Percentiles rank a stretch among this genome's conserved stretches.
These are phyloP conservation scores for Atethmia centrago DNA, from an alignment of 2,888 invertebrate species.

Conservation along the genomic window DNA sequence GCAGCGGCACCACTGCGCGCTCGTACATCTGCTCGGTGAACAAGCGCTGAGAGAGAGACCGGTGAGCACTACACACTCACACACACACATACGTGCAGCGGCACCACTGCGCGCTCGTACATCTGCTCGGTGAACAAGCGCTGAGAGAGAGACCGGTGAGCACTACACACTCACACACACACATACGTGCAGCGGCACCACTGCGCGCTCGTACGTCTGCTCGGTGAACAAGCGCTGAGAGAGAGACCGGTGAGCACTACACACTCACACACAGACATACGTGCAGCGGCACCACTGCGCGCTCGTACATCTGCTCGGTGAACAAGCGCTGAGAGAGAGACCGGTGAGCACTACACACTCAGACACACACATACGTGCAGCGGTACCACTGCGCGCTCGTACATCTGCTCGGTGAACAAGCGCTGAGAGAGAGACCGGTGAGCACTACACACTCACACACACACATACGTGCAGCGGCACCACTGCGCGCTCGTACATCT, in stretches of 20 bases:
- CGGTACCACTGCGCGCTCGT: not conserved
- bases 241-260: not conserved
- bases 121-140: slow-evolving; percentile 10
- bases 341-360: slow-evolving; percentile 3
- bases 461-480: not conserved
- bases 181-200: slow-evolving; percentile 1
- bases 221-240: slow-evolving; percentile 9
- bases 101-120: slow-evolving; percentile 14
- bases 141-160: slow-evolving; percentile 6
- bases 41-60: slow-evolving; percentile 6
- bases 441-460: not conserved
- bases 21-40: slow-evolving; percentile 5
- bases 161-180: not conserved
- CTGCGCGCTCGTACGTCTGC: slow-evolving; percentile 12
- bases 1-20: slow-evolving; percentile 13
- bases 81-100: not conserved
- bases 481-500: not conserved
- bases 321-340: slow-evolving; percentile 6
- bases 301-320: slow-evolving; percentile 1
- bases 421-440: slow-evolving; percentile 2
- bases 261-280: not conserved
- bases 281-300: slow-evolving; percentile 8
- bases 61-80: slow-evolving; percentile 1
- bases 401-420: not conserved
- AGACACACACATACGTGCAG: not conserved